Base-by-base conservation (phyloP, 2,888 invertebrate genomes). In the Cheilosia impressa region DNA sequence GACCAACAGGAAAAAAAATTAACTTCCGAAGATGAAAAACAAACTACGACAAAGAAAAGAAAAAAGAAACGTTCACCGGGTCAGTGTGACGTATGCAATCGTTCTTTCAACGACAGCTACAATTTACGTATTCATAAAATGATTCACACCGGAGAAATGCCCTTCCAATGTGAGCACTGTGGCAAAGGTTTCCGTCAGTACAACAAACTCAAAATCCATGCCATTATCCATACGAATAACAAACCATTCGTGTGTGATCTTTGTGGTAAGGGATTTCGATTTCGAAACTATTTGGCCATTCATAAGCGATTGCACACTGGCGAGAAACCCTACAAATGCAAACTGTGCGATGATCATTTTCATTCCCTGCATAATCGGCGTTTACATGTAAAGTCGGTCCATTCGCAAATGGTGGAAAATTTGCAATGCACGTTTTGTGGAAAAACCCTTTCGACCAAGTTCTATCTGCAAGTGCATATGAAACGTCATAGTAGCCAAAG, bases 281-380 rank as follows among this genome's bases (percentile, higher is more conserved):
- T 89, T 73, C 89, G 91, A 75, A 91, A 91, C 77, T 90, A 91
- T 80, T 65, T 91, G 45, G 71, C 88, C 4, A 90, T 91, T 50
- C 91, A 91, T 65, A 88, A 89, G 19, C 89, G 91, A 0, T 72
- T 90, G 63, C 91, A 91, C 41, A 90, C 91, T 0, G 91, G 91
- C 1, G 91, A 91, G 55, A 90, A 90, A 17, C 91, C 91, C 0
- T 91, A 91, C 53, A 57, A 60, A 6, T 91, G 90, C 68, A 82
- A 87, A 58, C 69, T 62, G 7, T 66, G 87, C 4, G 72, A 76
- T 22, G 53, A 31, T 31, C 31, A 53, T 80, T 75, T 73, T 63
- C 81, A 89, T 87, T 43, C 91, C 80, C 22, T 88, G 83, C 88
- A 88, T 31, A 87, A 87, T 4, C 83, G 88, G 1, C 88, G 88